A percentile compares a stretch with the other conserved stretches of the same genome.
Conservation (phyloP, 2,113 vertebrate species). For the Toxotes chatareus region DNA sequence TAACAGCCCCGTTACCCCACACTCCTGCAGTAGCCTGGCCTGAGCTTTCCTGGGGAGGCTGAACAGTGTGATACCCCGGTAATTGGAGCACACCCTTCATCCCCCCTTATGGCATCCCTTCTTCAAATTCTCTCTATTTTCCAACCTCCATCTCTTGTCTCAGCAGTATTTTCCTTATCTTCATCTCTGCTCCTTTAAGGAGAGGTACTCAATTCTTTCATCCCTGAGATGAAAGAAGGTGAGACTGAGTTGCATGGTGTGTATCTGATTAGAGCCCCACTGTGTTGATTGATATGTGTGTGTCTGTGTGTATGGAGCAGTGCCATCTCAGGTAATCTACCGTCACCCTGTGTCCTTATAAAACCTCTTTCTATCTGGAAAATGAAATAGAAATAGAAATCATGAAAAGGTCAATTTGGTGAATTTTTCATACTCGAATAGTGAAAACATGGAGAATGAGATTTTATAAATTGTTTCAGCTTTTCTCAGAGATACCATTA, state of each 20-base stretch:
- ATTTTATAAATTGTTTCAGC: neutral
- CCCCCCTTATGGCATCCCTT: no score
- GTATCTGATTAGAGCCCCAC: slow-evolving; percentile 41
- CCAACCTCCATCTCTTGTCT: neutral
- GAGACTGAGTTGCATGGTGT: slow-evolving; percentile 20
- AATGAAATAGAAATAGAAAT: neutral
- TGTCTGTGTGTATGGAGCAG: neutral
- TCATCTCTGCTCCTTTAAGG: neutral
- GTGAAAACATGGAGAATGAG: neutral
- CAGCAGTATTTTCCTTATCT: neutral
- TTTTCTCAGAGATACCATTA: neutral
- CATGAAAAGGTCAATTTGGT: neutral
- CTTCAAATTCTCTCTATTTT: neutral
- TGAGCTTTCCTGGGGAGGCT: no score
- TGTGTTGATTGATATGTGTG: slow-evolving; percentile 24
- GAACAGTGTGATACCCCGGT: no score
- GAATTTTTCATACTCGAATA: no score
- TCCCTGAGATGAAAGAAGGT: slow-evolving; percentile 31
- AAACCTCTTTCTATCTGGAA: neutral
- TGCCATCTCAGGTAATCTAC: slow-evolving; percentile 14
- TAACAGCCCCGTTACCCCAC: neutral
- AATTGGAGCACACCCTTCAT: no score
- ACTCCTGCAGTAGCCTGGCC: neutral
- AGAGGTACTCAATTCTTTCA: slow-evolving; percentile 24
- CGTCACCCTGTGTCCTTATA: slow-evolving; percentile 5